A percentile compares a stretch with the other conserved stretches of the same genome.
Evolutionary conservation across 1,140 invertebrate genomes (phyloP).

Genomic region (Hydropsyche tenuis): DNA sequence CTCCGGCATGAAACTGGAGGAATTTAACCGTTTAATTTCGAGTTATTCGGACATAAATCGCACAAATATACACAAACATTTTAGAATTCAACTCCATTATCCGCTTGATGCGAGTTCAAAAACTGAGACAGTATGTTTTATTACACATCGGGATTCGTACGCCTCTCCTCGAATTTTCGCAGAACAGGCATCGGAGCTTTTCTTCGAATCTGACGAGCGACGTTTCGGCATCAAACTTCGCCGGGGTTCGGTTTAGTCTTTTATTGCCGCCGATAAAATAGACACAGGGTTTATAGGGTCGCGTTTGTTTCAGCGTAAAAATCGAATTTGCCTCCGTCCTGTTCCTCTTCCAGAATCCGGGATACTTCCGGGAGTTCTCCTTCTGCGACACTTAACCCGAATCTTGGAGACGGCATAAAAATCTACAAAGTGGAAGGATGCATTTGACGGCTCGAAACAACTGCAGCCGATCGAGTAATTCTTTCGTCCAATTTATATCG

Average conservation of each 20-base stretch:
- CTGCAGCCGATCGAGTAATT: neutral
- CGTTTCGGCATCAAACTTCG: constrained; percentile 30
- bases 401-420: neutral
- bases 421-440: neutral
- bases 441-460: neutral
- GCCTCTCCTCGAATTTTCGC: too few relatives aligned
- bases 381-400: constrained; percentile 1
- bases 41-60: too few relatives aligned
- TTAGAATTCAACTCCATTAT: too few relatives aligned
- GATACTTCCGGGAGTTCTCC: neutral
- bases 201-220: neutral
- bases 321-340: constrained; percentile 40
- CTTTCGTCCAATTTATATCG: neutral
- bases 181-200: too few relatives aligned
- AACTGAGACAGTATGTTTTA: neutral
- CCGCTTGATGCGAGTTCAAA: too few relatives aligned
- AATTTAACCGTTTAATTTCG: too few relatives aligned
- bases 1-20: too few relatives aligned
- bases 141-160: too few relatives aligned
- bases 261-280: constrained; percentile 48
- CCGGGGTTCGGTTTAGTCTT: constrained; percentile 29
- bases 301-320: constrained; percentile 46
- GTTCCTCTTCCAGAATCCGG: neutral
- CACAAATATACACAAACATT: too few relatives aligned
- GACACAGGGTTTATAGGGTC: constrained; percentile 43